Conservation (phyloP, 2,888 invertebrate genomes). For the Drosophila multiciliata region DNA sequence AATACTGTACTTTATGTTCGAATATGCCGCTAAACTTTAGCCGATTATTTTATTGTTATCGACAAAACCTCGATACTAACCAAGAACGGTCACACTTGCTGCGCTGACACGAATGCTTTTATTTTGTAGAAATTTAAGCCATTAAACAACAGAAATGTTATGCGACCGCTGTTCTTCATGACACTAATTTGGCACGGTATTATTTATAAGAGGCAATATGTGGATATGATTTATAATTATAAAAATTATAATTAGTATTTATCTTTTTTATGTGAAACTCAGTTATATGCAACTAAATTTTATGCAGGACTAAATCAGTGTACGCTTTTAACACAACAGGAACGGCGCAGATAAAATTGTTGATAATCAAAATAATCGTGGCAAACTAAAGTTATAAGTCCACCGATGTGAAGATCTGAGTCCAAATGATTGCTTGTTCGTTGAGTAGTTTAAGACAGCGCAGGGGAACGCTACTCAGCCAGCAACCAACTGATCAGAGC, state of each 20-base stretch:
- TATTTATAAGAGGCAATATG: neutral
- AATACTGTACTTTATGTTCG: neutral
- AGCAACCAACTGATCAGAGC: neutral
- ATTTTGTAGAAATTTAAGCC: neutral
- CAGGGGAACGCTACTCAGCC: conserved; percentile 5
- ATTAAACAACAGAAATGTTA: conserved; percentile 5
- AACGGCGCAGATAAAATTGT: conserved; percentile 10
- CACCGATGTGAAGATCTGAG: conserved; percentile 41
- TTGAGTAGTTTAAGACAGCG: conserved; percentile 31
- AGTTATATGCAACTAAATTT: too few relatives aligned
- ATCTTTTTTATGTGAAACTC: neutral
- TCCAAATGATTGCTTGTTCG: conserved; percentile 14
- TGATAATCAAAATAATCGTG: conserved; percentile 12
- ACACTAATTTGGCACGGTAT: neutral
- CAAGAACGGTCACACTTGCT: neutral
- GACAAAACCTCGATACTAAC: neutral
- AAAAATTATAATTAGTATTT: neutral
- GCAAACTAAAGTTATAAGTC: conserved; percentile 6
- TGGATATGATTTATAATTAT: neutral
- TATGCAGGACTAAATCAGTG: neutral
- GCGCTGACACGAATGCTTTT: neutral
- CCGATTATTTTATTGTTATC: neutral
- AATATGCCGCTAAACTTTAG: neutral
- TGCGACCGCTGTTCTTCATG: conserved; percentile 7
- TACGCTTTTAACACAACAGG: conserved; percentile 12